Evolutionary conservation across 1,140 invertebrate genomes (phyloP).

Genomic region (Calliopsis andreniformis): DNA sequence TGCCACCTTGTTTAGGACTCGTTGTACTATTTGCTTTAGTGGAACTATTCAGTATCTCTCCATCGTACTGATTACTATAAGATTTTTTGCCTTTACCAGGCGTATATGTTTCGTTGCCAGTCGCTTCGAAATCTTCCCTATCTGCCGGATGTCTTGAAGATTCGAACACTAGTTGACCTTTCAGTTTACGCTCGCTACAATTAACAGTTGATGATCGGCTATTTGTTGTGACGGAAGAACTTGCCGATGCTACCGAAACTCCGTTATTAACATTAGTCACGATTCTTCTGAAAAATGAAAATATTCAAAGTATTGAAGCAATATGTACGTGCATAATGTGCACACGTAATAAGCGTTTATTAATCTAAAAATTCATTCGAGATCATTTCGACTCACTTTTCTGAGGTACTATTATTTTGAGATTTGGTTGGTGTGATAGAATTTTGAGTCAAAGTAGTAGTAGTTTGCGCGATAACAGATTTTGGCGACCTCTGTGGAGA

Average conservation of each 20-base stretch:
- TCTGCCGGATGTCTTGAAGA: constrained; percentile 85
- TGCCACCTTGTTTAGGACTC: constrained; percentile 87
- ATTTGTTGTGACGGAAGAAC: constrained; percentile 52
- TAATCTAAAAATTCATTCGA: constrained; percentile 35
- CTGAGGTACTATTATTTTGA: constrained; percentile 59
- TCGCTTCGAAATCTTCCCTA: constrained; percentile 86
- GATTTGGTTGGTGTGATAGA: constrained; percentile 67
- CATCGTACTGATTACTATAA: constrained; percentile 79
- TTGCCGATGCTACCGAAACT: constrained; percentile 40
- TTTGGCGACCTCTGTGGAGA: constrained; percentile 75
- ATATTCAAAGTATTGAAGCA: not conserved
- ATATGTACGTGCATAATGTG: no score
- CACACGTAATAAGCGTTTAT: no score
- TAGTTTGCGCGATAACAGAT: constrained; percentile 49
- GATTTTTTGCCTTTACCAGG: constrained; percentile 82
- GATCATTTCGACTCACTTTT: constrained; percentile 73
- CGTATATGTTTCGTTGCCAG: constrained; percentile 84
- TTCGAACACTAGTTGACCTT: constrained; percentile 83
- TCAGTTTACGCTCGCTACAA: constrained; percentile 77
- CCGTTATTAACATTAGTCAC: constrained; percentile 53
- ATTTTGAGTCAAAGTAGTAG: constrained; percentile 58
- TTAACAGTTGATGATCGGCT: constrained; percentile 57
- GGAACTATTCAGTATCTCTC: constrained; percentile 69
- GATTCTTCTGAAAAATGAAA: constrained; percentile 59
- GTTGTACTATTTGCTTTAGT: constrained; percentile 78